Conservation (phyloP, 2,888 invertebrate genomes). For the Acanthopleura granulata region DNA sequence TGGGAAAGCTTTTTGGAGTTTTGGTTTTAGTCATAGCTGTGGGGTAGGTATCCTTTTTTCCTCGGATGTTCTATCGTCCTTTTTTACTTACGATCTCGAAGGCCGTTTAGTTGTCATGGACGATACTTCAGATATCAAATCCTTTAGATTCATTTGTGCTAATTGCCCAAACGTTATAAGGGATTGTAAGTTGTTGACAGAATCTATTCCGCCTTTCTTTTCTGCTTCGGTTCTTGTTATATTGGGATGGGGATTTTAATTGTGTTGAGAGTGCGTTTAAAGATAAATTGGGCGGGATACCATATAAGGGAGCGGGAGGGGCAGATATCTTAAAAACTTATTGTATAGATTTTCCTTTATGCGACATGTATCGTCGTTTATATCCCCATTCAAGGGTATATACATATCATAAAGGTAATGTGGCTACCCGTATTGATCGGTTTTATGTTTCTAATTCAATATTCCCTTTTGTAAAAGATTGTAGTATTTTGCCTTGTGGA, state of each 20-base stretch:
- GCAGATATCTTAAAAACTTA: neutral
- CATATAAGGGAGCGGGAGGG: neutral
- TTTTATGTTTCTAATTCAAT: neutral
- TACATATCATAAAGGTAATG: neutral
- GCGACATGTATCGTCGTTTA: neutral
- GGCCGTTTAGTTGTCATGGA: neutral
- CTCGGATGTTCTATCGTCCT: neutral
- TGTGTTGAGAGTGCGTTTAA: neutral
- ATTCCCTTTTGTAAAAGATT: neutral
- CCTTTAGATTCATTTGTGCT: neutral
- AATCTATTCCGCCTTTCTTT: neutral
- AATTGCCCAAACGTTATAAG: neutral
- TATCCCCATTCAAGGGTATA: neutral
- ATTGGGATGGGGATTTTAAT: neutral
- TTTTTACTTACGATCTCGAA: neutral
- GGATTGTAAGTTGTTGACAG: neutral
- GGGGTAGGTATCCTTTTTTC: neutral
- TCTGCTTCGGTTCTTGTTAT: neutral
- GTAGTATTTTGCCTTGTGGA: neutral
- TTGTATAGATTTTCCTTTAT: neutral
- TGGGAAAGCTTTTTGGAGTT: conserved; percentile 1
- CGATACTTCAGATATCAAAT: neutral
- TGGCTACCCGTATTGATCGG: neutral
- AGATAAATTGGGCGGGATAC: conserved; percentile 1
- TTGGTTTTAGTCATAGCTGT: neutral